Conservation (phyloP, 2,888 invertebrate genomes). For the Trissolcus japonicus region DNA sequence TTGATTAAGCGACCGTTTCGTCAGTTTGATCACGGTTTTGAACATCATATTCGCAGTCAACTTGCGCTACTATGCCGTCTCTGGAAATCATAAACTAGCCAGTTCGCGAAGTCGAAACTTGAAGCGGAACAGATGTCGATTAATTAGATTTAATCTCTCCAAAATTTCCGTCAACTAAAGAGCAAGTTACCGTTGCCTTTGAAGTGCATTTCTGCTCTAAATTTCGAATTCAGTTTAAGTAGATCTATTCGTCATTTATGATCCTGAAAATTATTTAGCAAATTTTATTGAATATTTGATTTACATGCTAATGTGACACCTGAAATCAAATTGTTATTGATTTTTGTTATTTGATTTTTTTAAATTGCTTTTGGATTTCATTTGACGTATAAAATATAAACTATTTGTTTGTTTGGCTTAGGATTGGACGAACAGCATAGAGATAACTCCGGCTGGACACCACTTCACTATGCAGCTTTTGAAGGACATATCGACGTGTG, state of each 20-base stretch:
- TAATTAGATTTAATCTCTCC: constrained; percentile 42
- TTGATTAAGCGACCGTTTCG: background rate
- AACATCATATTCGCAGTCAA: background rate
- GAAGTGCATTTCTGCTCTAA: constrained; percentile 24
- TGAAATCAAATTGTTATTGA: background rate
- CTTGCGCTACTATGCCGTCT: background rate
- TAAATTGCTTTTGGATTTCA: background rate
- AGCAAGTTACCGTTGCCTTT: constrained; percentile 32
- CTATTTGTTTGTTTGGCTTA: constrained; percentile 52
- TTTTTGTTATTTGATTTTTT: background rate
- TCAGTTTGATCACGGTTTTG: too few relatives aligned
- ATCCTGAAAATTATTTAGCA: background rate
- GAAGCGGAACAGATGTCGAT: constrained; percentile 33
- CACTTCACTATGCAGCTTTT: constrained; percentile 96
- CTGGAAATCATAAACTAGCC: constrained; percentile 9
- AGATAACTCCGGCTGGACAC: constrained; percentile 98
- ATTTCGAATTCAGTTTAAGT: constrained; percentile 35
- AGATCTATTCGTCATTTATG: constrained; percentile 12
- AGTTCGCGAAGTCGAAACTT: constrained; percentile 33
- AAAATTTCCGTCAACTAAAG: constrained; percentile 29
- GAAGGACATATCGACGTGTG: constrained; percentile 92
- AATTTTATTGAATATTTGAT: too few relatives aligned
- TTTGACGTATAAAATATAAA: background rate
- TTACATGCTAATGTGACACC: too few relatives aligned
- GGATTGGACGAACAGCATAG: constrained; percentile 89